Percentiles rank a stretch among this genome's conserved stretches.
Evolutionary conservation across 64 coral and sea anemone species (phyloP).

Genomic region (Actinia equina): DNA sequence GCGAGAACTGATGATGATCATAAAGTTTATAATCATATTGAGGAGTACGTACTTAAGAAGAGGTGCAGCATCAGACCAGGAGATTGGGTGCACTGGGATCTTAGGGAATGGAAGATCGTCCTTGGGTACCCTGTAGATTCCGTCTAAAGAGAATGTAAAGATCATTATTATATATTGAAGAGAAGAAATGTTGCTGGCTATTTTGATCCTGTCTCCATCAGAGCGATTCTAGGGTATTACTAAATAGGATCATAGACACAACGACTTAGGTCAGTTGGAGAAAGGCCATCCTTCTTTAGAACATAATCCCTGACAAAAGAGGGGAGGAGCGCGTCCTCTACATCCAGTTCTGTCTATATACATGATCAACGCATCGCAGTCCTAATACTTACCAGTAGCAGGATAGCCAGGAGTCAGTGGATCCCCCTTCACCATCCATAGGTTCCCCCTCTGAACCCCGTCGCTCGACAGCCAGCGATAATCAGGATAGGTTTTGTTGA

Average conservation of each 20-base stretch:
- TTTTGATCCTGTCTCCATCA: too few relatives aligned
- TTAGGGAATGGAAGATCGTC: slow-evolving; percentile 42
- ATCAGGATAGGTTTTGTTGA: slow-evolving; percentile 63
- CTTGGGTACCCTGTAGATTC: slow-evolving; percentile 53
- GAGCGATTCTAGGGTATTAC: too few relatives aligned
- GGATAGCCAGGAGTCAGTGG: slow-evolving; percentile 81
- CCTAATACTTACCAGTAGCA: slow-evolving; percentile 47
- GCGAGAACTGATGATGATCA: too few relatives aligned
- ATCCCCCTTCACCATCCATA: slow-evolving; percentile 56
- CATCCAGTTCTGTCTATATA: background rate
- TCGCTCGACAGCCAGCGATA: slow-evolving; percentile 61
- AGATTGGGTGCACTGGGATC: slow-evolving; percentile 79
- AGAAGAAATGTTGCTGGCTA: too few relatives aligned
- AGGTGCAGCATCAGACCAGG: slow-evolving; percentile 62
- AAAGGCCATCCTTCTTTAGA: too few relatives aligned
- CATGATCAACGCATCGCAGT: background rate
- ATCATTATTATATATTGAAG: too few relatives aligned
- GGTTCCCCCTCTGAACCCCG: slow-evolving; percentile 76
- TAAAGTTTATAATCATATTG: too few relatives aligned
- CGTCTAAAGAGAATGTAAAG: slow-evolving; percentile 32
- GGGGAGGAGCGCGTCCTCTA: too few relatives aligned
- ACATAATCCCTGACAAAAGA: too few relatives aligned
- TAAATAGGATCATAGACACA: too few relatives aligned
- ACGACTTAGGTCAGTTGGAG: too few relatives aligned
- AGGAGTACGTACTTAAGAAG: slow-evolving; percentile 43